These are phyloP conservation scores for Argyresthia albistria DNA, from an alignment of 2,888 invertebrate species.

Conservation along the genomic window DNA sequence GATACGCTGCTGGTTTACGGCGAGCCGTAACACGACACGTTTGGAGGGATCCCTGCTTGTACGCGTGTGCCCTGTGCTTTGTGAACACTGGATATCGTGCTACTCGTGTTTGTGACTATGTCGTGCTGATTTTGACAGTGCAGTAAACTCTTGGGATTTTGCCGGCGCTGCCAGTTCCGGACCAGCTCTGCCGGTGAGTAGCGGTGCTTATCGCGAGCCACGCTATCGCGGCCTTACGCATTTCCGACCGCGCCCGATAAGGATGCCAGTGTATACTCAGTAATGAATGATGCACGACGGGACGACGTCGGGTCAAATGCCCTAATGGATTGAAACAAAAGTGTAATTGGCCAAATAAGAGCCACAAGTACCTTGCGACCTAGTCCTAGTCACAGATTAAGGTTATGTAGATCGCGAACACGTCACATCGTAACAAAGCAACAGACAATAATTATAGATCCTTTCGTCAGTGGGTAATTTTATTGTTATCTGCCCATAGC, in stretches of 20 bases:
- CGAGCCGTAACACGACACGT: slow-evolving; percentile 72
- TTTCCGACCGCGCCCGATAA: slow-evolving; percentile 72
- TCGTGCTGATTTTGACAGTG: slow-evolving; percentile 53
- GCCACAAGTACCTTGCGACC: no score
- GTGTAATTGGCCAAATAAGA: no score
- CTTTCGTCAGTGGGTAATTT: no score
- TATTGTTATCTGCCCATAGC: no score
- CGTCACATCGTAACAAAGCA: no score
- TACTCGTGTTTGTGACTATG: slow-evolving; percentile 54
- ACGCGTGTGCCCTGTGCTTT: slow-evolving; percentile 63
- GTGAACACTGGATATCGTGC: slow-evolving; percentile 63
- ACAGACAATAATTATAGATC: no score
- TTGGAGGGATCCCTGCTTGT: slow-evolving; percentile 66
- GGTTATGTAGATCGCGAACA: no score
- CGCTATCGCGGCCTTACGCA: slow-evolving; percentile 69
- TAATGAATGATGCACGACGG: background rate
- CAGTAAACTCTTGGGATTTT: slow-evolving; percentile 52
- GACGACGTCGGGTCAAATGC: no score
- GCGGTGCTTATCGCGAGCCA: slow-evolving; percentile 65
- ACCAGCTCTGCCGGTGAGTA: slow-evolving; percentile 70
- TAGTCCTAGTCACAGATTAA: no score
- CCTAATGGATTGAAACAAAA: background rate
- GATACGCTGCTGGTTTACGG: slow-evolving; percentile 73
- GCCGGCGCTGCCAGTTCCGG: slow-evolving; percentile 65
- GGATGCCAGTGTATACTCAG: background rate